Conservation (phyloP, 1,140 invertebrate species). For the Heterodera schachtii region DNA sequence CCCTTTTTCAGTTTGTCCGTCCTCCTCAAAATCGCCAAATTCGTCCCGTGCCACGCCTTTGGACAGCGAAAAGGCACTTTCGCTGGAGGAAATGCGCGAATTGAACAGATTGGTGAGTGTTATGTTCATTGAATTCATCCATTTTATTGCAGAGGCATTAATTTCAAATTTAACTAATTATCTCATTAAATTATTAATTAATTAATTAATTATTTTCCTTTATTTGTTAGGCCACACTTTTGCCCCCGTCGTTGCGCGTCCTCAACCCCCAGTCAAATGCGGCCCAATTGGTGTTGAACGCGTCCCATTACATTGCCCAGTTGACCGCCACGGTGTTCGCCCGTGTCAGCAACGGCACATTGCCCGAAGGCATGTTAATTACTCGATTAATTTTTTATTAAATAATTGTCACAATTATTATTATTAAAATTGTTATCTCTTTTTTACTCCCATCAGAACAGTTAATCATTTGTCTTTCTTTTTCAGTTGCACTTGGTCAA, state of each 20-base stretch:
- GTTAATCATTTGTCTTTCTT: neutral
- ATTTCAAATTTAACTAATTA: too few species aligned
- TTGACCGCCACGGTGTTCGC: neutral
- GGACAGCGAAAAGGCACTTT: slow-evolving; percentile 11
- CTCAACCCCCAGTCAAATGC: neutral
- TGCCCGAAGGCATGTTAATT: neutral
- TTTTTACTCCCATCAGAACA: neutral
- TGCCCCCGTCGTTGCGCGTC: slow-evolving; percentile 6
- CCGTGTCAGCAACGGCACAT: slow-evolving; percentile 7
- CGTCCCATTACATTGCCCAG: slow-evolving; percentile 13
- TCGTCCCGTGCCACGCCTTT: neutral
- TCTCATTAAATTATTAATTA: too few species aligned
- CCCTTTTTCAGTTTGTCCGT: neutral
- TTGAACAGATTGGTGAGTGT: slow-evolving; percentile 11
- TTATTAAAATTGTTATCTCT: neutral
- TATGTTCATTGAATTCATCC: too few species aligned
- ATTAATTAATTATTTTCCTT: neutral
- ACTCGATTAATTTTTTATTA: neutral
- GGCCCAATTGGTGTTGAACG: slow-evolving; percentile 2
- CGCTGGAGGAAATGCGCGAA: neutral
- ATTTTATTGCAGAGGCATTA: too few species aligned
- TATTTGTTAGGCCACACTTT: neutral
- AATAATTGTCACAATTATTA: neutral
- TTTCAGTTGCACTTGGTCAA: neutral
- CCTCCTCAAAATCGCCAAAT: neutral